Conservation (phyloP, 2,888 invertebrate genomes). For the Schizotus pectinicornis region DNA sequence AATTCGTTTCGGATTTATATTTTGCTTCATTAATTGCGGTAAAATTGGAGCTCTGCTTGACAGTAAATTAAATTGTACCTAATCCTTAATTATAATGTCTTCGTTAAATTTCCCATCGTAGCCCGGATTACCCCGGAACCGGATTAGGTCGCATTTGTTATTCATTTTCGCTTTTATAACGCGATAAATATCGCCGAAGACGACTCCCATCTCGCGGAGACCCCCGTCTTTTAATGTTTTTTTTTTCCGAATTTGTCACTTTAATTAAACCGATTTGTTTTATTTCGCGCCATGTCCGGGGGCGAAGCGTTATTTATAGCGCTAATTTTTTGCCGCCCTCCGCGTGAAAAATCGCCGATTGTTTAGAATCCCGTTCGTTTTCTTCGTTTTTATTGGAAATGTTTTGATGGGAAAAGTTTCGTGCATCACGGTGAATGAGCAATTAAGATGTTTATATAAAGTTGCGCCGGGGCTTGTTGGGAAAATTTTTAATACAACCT, state of each 20-base stretch:
- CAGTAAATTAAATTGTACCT: conserved; percentile 42
- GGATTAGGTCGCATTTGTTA: conserved; percentile 24
- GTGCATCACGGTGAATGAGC: conserved; percentile 10
- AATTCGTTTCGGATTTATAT: conserved; percentile 40
- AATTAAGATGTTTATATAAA: conserved; percentile 22
- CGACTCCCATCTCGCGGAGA: too few species aligned
- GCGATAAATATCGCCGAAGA: background rate
- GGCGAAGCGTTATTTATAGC: conserved; percentile 25
- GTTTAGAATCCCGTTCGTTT: conserved; percentile 7
- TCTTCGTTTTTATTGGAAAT: conserved; percentile 7
- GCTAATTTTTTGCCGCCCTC: conserved; percentile 26
- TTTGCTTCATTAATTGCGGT: conserved; percentile 29
- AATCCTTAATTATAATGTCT: conserved; percentile 39
- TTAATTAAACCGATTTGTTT: conserved; percentile 29
- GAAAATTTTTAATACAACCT: conserved; percentile 20
- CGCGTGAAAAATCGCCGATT: conserved; percentile 23
- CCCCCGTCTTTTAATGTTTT: background rate
- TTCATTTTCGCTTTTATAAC: conserved; percentile 20
- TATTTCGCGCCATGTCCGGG: conserved; percentile 9
- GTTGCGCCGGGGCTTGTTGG: conserved; percentile 4
- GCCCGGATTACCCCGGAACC: conserved; percentile 20
- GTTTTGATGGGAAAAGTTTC: conserved; percentile 16
- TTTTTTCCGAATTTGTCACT: conserved; percentile 22
- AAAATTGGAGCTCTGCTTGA: conserved; percentile 29
- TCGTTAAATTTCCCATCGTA: conserved; percentile 40